Base-by-base conservation (phyloP, 2,113 vertebrate genomes). In the Vanacampus margaritifer region DNA sequence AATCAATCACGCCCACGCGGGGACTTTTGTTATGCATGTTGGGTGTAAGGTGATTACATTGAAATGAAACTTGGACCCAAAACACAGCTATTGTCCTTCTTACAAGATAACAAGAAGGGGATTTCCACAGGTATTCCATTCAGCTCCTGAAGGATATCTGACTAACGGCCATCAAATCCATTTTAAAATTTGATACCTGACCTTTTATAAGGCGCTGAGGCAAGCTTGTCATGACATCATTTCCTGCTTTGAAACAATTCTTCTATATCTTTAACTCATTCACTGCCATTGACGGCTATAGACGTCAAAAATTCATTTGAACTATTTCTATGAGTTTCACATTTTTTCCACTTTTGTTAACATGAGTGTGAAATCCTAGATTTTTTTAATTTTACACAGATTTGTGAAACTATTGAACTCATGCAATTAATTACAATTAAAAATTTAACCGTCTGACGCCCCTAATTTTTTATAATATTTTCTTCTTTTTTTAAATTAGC, bases 31-130 rank as follows among this genome's bases (percentile, higher is more conserved):
- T 23, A 57, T 21, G 54, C 26, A 26, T 66, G 11, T 64, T 26
- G 2, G 57, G 21, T 67, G 51, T 69, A 48, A 64, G 21, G 46
- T 45, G 24, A 59, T n/a, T 60, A 3, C 35, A 66, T 0, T 71
- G 65, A 79, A 74, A 65, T 71, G 65, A 79, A 74, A 65, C 66
- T 64, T 67, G 36, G 68, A 69, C 3, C 0, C 6, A 32, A 37
- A 57, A 41, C 51, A 45, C 23, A 19, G 51, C 17, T 67, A 67
- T 64, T 61, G 61, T 65, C n/a, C 54, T 57, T 72, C 60, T 19
- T 53, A 62, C 45, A 57, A 28, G 16, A 37, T 23, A 54, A 16
- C 28, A 51, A 35, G 19, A 28, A 65, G 69, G 77, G 79, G 63
- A 58, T 73, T 78, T 79, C 67, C 72, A 39, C 51, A 6, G 23